Conservation (phyloP, 2,113 vertebrate species). For the Pangasianodon hypophthalmus region DNA sequence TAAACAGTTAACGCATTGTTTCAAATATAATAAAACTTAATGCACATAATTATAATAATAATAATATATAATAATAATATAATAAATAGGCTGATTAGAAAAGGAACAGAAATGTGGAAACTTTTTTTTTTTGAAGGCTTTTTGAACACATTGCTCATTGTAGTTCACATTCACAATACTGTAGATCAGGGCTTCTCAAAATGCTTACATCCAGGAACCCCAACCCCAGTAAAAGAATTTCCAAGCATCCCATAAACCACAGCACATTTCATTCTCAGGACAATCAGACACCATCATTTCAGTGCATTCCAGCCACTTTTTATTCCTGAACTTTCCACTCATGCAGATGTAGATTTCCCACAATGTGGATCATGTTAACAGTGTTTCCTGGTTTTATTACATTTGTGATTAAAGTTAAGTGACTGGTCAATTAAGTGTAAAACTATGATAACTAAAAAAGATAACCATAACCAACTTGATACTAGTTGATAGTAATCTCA, state of each 20-base stretch:
- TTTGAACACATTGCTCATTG: background rate
- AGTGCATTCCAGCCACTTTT: background rate
- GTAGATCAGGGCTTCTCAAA: background rate
- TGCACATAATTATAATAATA: too few relatives aligned
- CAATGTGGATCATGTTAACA: too few relatives aligned
- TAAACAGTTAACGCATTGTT: background rate
- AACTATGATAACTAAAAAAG: background rate
- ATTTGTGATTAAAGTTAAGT: background rate
- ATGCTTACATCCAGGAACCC: background rate
- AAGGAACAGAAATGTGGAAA: background rate
- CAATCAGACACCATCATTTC: background rate
- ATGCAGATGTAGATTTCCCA: background rate
- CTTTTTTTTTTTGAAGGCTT: background rate
- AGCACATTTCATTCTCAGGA: background rate
- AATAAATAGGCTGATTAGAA: background rate
- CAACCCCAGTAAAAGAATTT: background rate
- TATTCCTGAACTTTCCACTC: background rate
- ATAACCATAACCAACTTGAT: background rate
- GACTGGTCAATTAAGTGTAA: background rate
- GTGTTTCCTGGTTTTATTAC: background rate
- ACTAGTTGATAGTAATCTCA: background rate
- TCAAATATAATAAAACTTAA: too few relatives aligned
- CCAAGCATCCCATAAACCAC: background rate
- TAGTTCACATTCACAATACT: background rate
- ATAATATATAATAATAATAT: too few relatives aligned